These are phyloP conservation scores for Oxyteleia sp. DNA, from an alignment of 2,888 invertebrate species.

Conservation along the genomic window DNA sequence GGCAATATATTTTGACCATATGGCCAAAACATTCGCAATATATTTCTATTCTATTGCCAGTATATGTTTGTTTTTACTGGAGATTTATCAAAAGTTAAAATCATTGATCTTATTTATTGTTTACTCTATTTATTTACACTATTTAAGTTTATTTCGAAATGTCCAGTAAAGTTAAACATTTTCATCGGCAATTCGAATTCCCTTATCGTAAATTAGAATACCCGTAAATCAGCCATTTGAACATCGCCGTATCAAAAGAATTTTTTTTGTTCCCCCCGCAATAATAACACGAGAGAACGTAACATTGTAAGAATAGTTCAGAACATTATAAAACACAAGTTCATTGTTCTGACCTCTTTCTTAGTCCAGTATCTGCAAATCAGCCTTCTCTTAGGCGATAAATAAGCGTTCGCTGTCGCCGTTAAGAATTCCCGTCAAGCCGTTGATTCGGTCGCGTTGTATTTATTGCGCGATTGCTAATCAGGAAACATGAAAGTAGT, in stretches of 20 bases:
- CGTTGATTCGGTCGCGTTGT: constrained; percentile 66
- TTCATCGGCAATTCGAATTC: constrained; percentile 10
- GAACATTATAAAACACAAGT: constrained; percentile 81
- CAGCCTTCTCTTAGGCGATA: constrained; percentile 74
- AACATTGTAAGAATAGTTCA: constrained; percentile 57
- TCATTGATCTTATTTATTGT: too few species aligned
- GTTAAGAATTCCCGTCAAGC: constrained; percentile 65
- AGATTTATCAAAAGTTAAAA: too few species aligned
- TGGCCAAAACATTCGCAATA: too few species aligned
- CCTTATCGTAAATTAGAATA: constrained; percentile 48
- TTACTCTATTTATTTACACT: too few species aligned
- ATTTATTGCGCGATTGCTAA: constrained; percentile 83
- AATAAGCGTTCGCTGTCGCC: constrained; percentile 79
- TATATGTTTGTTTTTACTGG: too few species aligned
- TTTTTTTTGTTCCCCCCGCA: too few species aligned
- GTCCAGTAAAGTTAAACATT: constrained; percentile 7
- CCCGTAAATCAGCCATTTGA: constrained; percentile 36
- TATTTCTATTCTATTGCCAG: too few species aligned
- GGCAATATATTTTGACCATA: too few species aligned
- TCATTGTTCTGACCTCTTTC: constrained; percentile 83
- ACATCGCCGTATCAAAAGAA: constrained; percentile 32
- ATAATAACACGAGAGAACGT: constrained; percentile 50
- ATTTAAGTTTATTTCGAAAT: too few species aligned
- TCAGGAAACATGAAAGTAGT: constrained; percentile 85
- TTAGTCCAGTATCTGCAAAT: constrained; percentile 67